Evolutionary conservation across 2,797 vertebrate genomes (phyloP).

Genomic region (Pangasius djambal): DNA sequence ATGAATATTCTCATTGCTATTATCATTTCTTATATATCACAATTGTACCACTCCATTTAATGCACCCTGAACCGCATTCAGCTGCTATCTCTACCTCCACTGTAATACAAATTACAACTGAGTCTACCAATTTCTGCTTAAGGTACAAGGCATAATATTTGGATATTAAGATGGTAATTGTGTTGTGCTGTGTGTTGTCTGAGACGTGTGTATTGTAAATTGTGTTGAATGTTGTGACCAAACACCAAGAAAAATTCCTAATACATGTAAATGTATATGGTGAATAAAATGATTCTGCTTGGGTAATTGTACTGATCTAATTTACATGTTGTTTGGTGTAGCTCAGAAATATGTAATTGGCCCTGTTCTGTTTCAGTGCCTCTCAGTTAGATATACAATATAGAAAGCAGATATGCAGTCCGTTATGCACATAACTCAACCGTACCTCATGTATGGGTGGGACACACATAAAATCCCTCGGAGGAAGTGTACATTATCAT

Average conservation of each 20-base stretch:
- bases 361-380: background rate
- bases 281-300: background rate
- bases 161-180: background rate
- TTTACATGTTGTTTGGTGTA: background rate
- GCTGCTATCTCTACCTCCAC: background rate
- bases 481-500: slow-evolving; percentile 47
- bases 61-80: background rate
- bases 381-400: background rate
- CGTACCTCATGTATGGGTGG: background rate
- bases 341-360: background rate
- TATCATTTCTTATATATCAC: background rate
- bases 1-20: too few relatives aligned
- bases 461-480: slow-evolving; percentile 48
- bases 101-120: too few relatives aligned
- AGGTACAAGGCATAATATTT: background rate
- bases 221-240: background rate
- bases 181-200: too few relatives aligned
- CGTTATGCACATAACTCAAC: background rate
- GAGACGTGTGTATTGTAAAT: background rate
- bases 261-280: background rate
- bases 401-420: background rate
- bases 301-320: background rate
- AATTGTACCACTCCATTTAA: background rate
- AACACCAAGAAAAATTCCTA: background rate
- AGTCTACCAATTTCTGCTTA: background rate